These are phyloP conservation scores for Anser cygnoides DNA, from an alignment of 2,113 vertebrate genomes.

Conservation along the genomic window DNA sequence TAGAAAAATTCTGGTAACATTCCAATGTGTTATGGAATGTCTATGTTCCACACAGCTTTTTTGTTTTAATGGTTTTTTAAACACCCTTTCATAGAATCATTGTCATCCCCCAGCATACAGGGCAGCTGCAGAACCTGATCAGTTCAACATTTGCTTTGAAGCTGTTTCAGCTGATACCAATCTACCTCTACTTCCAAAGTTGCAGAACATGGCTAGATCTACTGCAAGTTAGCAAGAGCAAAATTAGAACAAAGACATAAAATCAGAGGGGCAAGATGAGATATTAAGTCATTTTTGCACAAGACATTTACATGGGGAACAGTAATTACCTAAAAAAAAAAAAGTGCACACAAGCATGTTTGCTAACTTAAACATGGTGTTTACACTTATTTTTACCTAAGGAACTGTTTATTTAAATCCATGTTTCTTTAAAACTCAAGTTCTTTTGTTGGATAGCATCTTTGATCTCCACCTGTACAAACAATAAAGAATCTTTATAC, in stretches of 20 bases:
- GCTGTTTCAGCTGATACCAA: background rate
- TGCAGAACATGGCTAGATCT: background rate
- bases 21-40: background rate
- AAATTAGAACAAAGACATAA: background rate
- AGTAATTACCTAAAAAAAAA: background rate
- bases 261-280: background rate
- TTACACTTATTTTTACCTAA: background rate
- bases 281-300: background rate
- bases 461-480: background rate
- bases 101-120: background rate
- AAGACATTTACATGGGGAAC: background rate
- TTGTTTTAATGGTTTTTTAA: background rate
- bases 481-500: background rate
- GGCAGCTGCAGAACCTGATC: background rate
- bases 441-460: background rate
- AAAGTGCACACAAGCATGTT: fast-evolving
- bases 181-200: background rate
- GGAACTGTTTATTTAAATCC: background rate
- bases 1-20: background rate
- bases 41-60: background rate
- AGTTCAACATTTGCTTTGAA: background rate
- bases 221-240: background rate
- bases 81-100: background rate
- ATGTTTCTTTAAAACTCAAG: background rate
- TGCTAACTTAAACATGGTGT: background rate